These are phyloP conservation scores for Clarias fuscus DNA, from an alignment of 2,797 vertebrate genomes.

Conservation along the genomic window DNA sequence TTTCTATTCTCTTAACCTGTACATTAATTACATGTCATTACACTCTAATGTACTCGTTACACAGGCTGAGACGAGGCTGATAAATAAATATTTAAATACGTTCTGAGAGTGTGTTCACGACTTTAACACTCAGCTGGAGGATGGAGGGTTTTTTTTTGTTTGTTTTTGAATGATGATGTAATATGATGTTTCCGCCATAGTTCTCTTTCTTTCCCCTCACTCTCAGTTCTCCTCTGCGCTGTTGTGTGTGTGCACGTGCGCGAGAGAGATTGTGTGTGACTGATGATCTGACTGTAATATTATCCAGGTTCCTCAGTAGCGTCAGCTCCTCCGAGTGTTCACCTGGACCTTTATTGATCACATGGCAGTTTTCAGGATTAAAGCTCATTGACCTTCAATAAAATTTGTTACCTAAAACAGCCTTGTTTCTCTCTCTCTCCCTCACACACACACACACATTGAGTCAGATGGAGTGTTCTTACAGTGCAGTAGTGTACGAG, in stretches of 20 bases:
- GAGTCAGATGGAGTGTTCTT: background rate
- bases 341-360: slow-evolving; percentile 64
- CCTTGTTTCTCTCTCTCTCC: background rate
- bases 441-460: no score
- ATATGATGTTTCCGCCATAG: no score
- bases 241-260: no score
- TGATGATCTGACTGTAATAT: slow-evolving; percentile 33
- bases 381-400: slow-evolving; percentile 79
- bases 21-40: background rate
- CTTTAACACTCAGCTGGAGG: background rate
- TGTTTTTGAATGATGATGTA: no score
- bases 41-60: no score
- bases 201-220: no score
- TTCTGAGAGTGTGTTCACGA: background rate
- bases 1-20: background rate
- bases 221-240: no score
- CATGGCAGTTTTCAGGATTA: slow-evolving; percentile 54
- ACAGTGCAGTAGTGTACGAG: no score
- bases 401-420: slow-evolving; percentile 65
- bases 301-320: background rate
- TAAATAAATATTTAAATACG: no score
- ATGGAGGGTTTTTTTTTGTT: no score
- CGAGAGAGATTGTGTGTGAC: slow-evolving; percentile 25
- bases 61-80: no score
- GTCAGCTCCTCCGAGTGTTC: background rate